Evolutionary conservation across 1,140 invertebrate genomes (phyloP).

Genomic region (Magallana angulata): DNA sequence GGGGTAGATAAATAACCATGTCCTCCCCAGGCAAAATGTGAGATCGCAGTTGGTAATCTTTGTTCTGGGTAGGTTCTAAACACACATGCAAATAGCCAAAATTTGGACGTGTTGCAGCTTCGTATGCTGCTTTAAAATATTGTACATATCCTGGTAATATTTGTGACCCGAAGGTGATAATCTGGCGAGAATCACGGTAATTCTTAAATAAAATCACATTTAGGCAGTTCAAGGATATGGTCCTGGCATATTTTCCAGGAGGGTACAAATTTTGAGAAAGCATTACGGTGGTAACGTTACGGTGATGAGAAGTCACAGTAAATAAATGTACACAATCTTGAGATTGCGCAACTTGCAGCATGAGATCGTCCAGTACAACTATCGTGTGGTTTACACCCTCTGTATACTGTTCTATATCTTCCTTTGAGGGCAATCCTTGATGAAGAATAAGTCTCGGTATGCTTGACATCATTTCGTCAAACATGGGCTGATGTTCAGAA

Average conservation of each 20-base stretch:
- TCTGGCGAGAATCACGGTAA: conserved; percentile 41
- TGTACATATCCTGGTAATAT: conserved; percentile 35
- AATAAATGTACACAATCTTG: conserved; percentile 46
- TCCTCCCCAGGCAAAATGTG: conserved; percentile 54
- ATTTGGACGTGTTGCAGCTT: conserved; percentile 37
- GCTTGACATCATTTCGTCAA: conserved; percentile 45
- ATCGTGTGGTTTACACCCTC: conserved; percentile 50
- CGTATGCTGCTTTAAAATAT: conserved; percentile 44
- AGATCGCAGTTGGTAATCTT: conserved; percentile 51
- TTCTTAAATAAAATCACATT: conserved; percentile 50
- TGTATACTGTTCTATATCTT: conserved; percentile 52
- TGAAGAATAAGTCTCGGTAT: conserved; percentile 42
- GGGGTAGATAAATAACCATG: conserved; percentile 46
- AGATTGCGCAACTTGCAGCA: conserved; percentile 36
- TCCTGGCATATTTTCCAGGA: conserved; percentile 50
- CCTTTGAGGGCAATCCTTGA: conserved; percentile 48
- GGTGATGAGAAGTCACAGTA: conserved; percentile 47
- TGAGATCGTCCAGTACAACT: conserved; percentile 52
- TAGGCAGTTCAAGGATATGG: conserved; percentile 47
- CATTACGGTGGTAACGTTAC: conserved; percentile 41
- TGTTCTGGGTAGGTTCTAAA: conserved; percentile 37
- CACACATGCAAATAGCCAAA: conserved; percentile 48
- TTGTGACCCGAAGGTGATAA: conserved; percentile 50
- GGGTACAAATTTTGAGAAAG: conserved; percentile 49
- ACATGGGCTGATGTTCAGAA: conserved; percentile 51